Percentiles rank a stretch among this genome's conserved stretches.
Evolutionary conservation across 2,113 vertebrate species (phyloP).

Genomic region (Ictalurus furcatus): DNA sequence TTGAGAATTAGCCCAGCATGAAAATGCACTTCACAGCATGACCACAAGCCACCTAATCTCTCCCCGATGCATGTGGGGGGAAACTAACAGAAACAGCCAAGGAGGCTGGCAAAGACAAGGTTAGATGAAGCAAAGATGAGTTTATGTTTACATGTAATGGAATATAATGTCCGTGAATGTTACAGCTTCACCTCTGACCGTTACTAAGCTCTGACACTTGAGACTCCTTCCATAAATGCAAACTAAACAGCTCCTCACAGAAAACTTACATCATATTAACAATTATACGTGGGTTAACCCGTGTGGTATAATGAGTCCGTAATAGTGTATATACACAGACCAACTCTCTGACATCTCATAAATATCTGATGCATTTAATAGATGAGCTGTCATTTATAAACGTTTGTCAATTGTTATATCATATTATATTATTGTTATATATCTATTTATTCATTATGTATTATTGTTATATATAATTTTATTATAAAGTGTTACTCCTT

Average conservation of each 20-base stretch:
- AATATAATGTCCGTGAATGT: not conserved
- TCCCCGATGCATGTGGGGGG: slow-evolving; percentile 27
- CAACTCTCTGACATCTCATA: not conserved
- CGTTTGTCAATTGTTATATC: not conserved
- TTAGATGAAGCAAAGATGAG: not conserved
- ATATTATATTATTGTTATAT: too few species aligned
- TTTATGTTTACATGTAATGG: not conserved
- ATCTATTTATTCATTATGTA: too few species aligned
- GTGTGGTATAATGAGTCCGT: not conserved
- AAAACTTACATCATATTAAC: not conserved
- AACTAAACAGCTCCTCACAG: not conserved
- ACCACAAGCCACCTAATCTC: slow-evolving; percentile 50
- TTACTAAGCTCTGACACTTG: not conserved
- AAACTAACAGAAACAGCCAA: slow-evolving; percentile 48
- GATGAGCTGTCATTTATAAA: not conserved
- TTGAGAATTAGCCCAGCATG: slow-evolving; percentile 53
- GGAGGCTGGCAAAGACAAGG: slow-evolving; percentile 23
- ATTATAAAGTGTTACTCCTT: too few species aligned
- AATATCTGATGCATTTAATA: not conserved
- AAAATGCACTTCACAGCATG: slow-evolving; percentile 53
- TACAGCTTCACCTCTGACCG: not conserved
- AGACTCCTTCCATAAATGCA: not conserved
- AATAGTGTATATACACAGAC: not conserved
- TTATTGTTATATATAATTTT: too few species aligned
- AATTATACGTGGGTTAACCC: not conserved